A percentile compares a stretch with the other conserved stretches of the same genome.
These are phyloP conservation scores for Lacerta bilineata DNA, from an alignment of 2,797 vertebrate species.

Conservation along the genomic window DNA sequence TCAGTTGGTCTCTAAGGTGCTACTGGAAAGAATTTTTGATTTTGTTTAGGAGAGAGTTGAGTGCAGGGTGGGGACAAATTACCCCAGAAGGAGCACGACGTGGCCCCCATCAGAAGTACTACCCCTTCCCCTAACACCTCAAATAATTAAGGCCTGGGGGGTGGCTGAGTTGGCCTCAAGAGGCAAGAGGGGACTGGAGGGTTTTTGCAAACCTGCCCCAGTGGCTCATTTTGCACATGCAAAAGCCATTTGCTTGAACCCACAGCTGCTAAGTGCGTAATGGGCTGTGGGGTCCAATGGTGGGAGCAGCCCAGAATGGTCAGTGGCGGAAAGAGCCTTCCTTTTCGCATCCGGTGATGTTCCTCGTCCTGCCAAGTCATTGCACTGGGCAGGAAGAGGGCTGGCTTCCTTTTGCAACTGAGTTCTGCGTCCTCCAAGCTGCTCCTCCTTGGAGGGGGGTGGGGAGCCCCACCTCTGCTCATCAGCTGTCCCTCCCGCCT, in stretches of 20 bases:
- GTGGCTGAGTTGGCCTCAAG: neutral
- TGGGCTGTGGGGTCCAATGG: neutral
- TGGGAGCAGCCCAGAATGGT: too few relatives aligned
- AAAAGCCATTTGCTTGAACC: neutral
- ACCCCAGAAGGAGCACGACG: too few relatives aligned
- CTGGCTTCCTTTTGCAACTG: neutral
- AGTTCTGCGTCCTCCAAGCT: neutral
- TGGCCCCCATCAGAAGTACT: too few relatives aligned
- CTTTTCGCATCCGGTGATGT: neutral
- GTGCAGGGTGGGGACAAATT: too few relatives aligned
- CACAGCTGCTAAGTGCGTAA: neutral
- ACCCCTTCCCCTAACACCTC: too few relatives aligned
- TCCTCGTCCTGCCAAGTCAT: neutral
- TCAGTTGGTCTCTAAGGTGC: too few relatives aligned
- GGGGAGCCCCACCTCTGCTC: too few relatives aligned
- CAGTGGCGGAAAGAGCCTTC: neutral
- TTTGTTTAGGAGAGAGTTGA: too few relatives aligned
- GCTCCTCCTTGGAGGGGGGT: neutral
- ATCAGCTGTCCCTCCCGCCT: neutral
- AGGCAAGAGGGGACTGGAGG: neutral
- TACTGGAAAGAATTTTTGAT: too few relatives aligned
- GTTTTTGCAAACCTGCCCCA: too few relatives aligned
- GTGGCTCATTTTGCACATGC: neutral
- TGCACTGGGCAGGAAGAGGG: neutral
- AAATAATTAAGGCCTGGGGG: too few relatives aligned